Conservation (phyloP, 2,888 invertebrate species). For the Ctena decussata region DNA sequence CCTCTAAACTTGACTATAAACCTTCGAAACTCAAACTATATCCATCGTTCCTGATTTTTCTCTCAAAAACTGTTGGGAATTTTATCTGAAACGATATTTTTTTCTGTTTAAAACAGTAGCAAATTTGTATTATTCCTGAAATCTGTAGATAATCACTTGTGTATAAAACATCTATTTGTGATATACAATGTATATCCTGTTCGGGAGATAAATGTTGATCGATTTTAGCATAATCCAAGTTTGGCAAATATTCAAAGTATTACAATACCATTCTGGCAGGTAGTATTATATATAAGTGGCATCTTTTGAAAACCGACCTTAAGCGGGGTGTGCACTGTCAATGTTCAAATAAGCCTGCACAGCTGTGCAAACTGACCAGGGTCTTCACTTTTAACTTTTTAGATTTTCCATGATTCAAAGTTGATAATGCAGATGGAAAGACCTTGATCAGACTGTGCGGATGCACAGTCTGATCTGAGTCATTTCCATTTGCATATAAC, state of each 20-base stretch:
- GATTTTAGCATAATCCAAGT: constrained; percentile 11
- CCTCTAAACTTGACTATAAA: too few species aligned
- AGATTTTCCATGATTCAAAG: too few species aligned
- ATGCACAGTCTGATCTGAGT: too few species aligned
- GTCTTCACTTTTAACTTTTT: too few species aligned
- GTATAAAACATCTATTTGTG: background rate
- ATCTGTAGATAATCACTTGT: background rate
- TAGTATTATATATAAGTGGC: constrained; percentile 3
- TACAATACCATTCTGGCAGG: constrained; percentile 14
- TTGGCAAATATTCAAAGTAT: constrained; percentile 1
- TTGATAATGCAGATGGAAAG: too few species aligned
- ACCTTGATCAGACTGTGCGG: too few species aligned
- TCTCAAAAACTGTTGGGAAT: background rate
- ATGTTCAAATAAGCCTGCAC: too few species aligned
- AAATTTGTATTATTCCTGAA: background rate
- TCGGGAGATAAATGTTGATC: background rate
- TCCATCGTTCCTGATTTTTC: background rate
- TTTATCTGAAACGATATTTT: background rate
- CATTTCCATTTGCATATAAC: too few species aligned
- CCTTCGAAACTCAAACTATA: too few species aligned
- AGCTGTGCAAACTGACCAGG: too few species aligned
- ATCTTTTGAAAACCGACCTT: too few species aligned
- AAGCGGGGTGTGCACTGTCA: too few species aligned
- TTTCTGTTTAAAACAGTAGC: background rate
- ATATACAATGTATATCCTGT: constrained; percentile 15